phyloP scores from a whole-genome alignment of 2,797 vertebrate species.

The Babyrousa celebensis region DNA sequence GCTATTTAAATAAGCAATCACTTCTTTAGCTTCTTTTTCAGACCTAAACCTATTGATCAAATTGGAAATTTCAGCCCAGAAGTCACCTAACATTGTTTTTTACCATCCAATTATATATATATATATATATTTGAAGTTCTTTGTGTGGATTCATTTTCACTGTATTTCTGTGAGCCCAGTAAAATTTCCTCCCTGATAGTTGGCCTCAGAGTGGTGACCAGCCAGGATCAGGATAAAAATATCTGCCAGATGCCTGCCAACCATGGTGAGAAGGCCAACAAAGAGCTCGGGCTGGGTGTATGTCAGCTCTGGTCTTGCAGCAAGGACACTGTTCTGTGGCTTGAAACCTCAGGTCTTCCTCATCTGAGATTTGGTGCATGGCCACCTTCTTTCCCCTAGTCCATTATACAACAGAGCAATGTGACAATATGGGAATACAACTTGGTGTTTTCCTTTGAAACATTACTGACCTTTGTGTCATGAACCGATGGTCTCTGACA shows the following conservation, averaged over 20 bases:
- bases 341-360: not conserved
- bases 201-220: not conserved
- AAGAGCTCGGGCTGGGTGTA: not conserved
- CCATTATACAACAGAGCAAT: not conserved
- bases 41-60: not conserved
- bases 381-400: not conserved
- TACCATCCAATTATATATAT: not conserved
- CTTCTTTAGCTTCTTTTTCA: slow-evolving; percentile 55
- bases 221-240: slow-evolving; percentile 47
- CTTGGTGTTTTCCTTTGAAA: slow-evolving; percentile 41
- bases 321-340: fast-evolving
- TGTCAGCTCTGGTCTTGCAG: not conserved
- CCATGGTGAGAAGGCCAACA: not conserved
- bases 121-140: not conserved
- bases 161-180: not conserved
- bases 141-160: slow-evolving; percentile 35
- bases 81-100: not conserved
- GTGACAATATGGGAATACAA: not conserved
- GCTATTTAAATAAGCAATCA: not conserved
- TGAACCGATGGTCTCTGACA: not conserved
- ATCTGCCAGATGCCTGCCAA: not conserved
- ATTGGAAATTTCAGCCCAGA: not conserved
- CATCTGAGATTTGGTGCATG: not conserved
- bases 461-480: not conserved
- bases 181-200: not conserved